Conservation (phyloP, 2,888 invertebrate genomes). For the Globia sparganii region DNA sequence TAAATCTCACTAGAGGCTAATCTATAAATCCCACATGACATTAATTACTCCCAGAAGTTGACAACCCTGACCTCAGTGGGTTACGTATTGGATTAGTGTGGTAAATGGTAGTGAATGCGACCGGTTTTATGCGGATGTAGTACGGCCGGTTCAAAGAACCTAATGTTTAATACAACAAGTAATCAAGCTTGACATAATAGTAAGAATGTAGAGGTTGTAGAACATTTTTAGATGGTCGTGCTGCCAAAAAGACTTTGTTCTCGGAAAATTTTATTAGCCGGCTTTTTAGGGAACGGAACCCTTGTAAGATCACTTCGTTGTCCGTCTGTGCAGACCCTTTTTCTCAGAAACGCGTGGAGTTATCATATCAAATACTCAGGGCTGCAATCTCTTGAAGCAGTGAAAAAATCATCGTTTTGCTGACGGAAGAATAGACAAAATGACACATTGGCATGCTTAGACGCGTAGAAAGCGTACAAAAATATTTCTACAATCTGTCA, state of each 20-base stretch:
- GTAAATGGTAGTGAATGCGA: slow-evolving; percentile 50
- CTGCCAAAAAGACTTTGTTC: background rate
- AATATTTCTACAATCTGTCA: too few species aligned
- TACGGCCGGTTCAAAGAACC: slow-evolving; percentile 51
- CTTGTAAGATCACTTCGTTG: too few species aligned
- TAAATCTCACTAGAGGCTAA: background rate
- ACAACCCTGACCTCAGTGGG: slow-evolving; percentile 35
- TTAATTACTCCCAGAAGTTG: background rate
- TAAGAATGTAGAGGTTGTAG: background rate
- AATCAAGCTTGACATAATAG: slow-evolving; percentile 17
- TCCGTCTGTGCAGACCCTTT: too few species aligned
- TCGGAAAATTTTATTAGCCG: background rate
- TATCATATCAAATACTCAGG: too few species aligned
- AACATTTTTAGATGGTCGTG: background rate
- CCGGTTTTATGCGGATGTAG: slow-evolving; percentile 54
- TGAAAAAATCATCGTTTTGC: too few species aligned
- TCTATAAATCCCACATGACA: background rate
- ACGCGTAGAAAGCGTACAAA: too few species aligned
- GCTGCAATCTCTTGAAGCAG: too few species aligned
- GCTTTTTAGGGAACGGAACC: too few species aligned
- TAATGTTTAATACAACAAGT: slow-evolving; percentile 8
- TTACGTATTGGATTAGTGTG: slow-evolving; percentile 30
- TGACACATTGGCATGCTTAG: too few species aligned
- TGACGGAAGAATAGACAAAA: background rate
- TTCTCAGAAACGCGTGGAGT: too few species aligned